A percentile compares a stretch with the other conserved stretches of the same genome.
Conservation (phyloP, 2,888 invertebrate species). For the Nebria brevicollis region DNA sequence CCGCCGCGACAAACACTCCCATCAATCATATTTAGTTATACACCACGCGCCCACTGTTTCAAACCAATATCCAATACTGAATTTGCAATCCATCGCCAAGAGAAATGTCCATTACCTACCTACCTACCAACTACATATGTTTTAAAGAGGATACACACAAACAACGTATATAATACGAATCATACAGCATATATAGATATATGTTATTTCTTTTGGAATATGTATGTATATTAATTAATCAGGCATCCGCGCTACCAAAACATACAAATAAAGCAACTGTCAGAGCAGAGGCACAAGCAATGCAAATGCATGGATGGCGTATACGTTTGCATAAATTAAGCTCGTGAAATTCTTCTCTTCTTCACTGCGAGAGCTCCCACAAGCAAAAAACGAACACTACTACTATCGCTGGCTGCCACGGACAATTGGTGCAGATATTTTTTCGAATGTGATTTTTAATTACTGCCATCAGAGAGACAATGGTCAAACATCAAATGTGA, state of each 20-base stretch:
- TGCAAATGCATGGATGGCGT: slow-evolving; percentile 40
- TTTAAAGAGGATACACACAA: too few species aligned
- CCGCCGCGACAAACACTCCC: background rate
- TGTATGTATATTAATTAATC: too few species aligned
- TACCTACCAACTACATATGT: too few species aligned
- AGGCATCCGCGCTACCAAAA: too few species aligned
- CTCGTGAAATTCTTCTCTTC: slow-evolving; percentile 28
- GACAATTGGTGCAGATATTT: slow-evolving; percentile 32
- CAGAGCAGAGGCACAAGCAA: slow-evolving; percentile 6
- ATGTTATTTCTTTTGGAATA: too few species aligned
- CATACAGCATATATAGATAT: too few species aligned
- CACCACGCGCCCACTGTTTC: background rate
- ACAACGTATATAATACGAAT: too few species aligned
- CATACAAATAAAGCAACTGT: background rate
- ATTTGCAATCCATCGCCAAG: too few species aligned
- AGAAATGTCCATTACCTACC: too few species aligned
- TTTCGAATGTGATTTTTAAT: slow-evolving; percentile 34
- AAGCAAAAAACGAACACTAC: slow-evolving; percentile 23
- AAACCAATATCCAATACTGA: too few species aligned
- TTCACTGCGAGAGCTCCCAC: background rate
- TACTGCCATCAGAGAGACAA: slow-evolving; percentile 33
- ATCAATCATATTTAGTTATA: background rate
- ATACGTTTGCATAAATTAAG: slow-evolving; percentile 43
- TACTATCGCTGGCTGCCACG: background rate
- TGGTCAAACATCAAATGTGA: slow-evolving; percentile 24